Base-by-base conservation (phyloP, 2,113 vertebrate genomes). In the Paralichthys olivaceus region DNA sequence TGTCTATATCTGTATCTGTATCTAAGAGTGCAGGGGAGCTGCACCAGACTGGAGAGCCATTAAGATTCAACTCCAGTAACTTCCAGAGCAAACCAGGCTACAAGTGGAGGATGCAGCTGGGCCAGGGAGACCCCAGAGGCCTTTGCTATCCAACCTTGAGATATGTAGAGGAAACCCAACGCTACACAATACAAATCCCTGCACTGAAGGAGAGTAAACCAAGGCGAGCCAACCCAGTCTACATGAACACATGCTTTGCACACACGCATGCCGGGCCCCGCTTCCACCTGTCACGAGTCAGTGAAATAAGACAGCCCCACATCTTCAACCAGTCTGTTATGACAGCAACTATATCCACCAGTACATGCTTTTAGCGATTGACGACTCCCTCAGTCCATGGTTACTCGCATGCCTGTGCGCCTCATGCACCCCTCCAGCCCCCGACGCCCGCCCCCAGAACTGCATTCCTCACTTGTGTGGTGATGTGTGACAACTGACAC, bases 401-500 rank as follows among this genome's bases (percentile, higher is more conserved):
- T 69, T 69, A 29, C 84, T 71, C 12, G 55, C 84, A 85, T 82
- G 85, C 77, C 80, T 80, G 72, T 71, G 75, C 71, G 84, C 84
- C 87, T 84, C 81, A 40, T 80, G 78, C 84, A 19, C 20, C 19
- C 32, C 32, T 29, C 20, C 32, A 32, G 3, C 4, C 9, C 59
- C 79, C 56, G 63, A 62, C 57, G 64, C 64, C 29, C 29, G 58
- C 26, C 40, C n/a, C 20, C n/a, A 83, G 83, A 82, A 45, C 66
- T 37, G 60, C 78, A 87, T 83, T 87, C 83, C 84, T 88, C 75
- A 79, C 79, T 81, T 63, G 72, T 79, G 72, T 88, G 85, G 67
- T 79, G 86, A 91, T 87, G 87, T 91, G 89, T 86, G 90, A 93
- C 89, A 90, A 87, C 84, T 84, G 84, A 92, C 86, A 83, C 75